Conservation (phyloP, 2,797 vertebrate genomes). For the Parauchenoglanis punctatus region DNA sequence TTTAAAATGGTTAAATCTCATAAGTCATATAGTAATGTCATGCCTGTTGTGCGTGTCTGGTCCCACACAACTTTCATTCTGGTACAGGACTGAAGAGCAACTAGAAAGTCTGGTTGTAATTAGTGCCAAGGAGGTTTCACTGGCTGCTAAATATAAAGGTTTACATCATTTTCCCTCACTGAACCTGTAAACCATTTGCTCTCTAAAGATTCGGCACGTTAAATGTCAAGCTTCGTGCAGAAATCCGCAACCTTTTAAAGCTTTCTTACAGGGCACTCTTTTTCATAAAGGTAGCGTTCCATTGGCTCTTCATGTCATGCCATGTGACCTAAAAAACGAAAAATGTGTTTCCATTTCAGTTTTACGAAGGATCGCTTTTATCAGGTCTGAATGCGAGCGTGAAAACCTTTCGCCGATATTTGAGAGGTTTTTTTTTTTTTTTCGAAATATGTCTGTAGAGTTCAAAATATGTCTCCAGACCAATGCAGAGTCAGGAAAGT, state of each 20-base stretch:
- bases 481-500: not conserved
- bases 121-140: not conserved
- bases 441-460: too few species aligned
- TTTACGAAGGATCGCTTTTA: too few species aligned
- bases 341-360: too few species aligned
- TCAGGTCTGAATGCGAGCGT: too few species aligned
- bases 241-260: not conserved
- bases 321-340: too few species aligned
- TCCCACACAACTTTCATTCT: not conserved
- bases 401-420: too few species aligned
- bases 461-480: not conserved
- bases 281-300: too few species aligned
- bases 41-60: not conserved
- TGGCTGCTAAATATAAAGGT: constrained; percentile 4
- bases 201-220: not conserved
- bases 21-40: not conserved
- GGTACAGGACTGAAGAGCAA: not conserved
- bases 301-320: too few species aligned
- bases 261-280: too few species aligned
- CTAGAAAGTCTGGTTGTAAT: constrained; percentile 6
- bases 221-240: not conserved
- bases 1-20: not conserved
- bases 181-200: not conserved
- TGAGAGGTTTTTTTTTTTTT: too few species aligned
- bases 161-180: not conserved